Evolutionary conservation across 92 coral and sea anemone genomes (phyloP).

Genomic region (Actinostola sp.): DNA sequence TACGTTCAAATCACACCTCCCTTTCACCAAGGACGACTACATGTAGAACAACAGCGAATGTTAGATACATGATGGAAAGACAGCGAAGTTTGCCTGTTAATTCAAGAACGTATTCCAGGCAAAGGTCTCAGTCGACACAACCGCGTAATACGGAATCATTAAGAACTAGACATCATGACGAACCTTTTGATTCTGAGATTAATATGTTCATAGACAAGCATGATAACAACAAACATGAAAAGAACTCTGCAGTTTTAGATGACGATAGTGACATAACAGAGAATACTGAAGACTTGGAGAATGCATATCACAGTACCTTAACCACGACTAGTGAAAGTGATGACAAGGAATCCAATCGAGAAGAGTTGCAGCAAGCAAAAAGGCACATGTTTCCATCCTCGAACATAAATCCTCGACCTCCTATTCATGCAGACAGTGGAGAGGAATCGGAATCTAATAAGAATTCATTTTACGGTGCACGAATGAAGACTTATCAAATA

Average conservation of each 20-base stretch:
- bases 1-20: too few relatives aligned
- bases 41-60: too few relatives aligned
- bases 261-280: neutral
- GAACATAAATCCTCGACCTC: neutral
- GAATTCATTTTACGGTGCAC: neutral
- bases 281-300: neutral
- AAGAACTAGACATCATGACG: neutral
- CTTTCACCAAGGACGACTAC: too few relatives aligned
- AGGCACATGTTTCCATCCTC: constrained; percentile 4
- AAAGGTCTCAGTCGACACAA: neutral
- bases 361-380: neutral
- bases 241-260: too few relatives aligned
- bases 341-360: neutral
- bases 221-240: neutral
- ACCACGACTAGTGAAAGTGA: neutral
- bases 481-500: neutral
- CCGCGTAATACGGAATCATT: neutral
- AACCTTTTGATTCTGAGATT: neutral
- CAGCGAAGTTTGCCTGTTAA: neutral
- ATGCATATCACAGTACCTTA: neutral
- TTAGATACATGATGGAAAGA: neutral
- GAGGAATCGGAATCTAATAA: neutral
- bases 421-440: neutral
- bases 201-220: neutral
- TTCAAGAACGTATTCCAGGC: too few relatives aligned